These are phyloP conservation scores for Lynx canadensis DNA, from an alignment of 2,113 vertebrate species.

Conservation along the genomic window DNA sequence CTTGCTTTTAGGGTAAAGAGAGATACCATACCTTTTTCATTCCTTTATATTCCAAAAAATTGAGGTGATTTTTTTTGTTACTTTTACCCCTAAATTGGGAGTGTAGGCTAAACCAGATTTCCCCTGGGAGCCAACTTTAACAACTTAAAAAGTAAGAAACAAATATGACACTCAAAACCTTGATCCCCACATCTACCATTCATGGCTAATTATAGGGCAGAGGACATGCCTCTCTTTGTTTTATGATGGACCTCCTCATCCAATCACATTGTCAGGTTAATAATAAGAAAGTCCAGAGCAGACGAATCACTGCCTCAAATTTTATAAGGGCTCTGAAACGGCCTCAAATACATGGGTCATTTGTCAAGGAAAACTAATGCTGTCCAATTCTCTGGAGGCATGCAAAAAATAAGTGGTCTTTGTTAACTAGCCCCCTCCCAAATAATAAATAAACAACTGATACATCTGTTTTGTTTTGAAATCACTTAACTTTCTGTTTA, in stretches of 20 bases:
- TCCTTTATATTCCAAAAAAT: slow-evolving; percentile 42
- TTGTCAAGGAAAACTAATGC: background rate
- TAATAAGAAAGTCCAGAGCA: background rate
- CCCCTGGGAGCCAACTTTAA: background rate
- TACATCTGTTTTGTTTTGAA: slow-evolving; percentile 16
- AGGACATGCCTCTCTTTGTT: background rate
- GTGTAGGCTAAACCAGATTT: background rate
- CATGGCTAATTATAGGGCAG: background rate
- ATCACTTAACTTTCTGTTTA: slow-evolving; percentile 26
- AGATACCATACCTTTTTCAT: accelerated
- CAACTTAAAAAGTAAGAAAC: background rate
- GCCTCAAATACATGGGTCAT: background rate
- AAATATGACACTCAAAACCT: background rate
- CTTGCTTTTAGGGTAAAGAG: slow-evolving; percentile 44
- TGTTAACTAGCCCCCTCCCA: background rate
- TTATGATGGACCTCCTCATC: background rate
- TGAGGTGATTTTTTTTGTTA: background rate
- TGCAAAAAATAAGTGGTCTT: background rate
- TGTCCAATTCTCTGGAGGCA: background rate
- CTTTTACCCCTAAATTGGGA: background rate
- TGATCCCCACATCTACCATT: background rate
- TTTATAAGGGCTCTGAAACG: background rate
- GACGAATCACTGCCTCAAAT: background rate
- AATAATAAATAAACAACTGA: background rate
- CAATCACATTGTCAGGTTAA: background rate